Evolutionary conservation across 2,797 vertebrate species (phyloP).

Genomic region (Anabacerthia variegaticeps): DNA sequence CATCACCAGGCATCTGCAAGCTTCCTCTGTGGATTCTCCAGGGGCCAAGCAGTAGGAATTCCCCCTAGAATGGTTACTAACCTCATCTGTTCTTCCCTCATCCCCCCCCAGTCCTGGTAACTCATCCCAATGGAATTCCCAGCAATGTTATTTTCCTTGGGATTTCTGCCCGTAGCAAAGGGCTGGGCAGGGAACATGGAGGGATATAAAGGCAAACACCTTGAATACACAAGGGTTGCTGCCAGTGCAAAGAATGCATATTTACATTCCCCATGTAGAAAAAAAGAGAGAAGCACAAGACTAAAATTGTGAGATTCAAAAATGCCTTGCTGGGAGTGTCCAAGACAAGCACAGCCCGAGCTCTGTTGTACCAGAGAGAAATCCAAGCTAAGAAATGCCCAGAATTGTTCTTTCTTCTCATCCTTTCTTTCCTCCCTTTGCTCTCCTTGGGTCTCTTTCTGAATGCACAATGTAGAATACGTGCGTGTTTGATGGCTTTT

Average conservation of each 20-base stretch:
- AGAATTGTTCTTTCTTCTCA: not conserved
- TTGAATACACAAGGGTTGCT: accelerated
- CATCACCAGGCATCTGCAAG: not conserved
- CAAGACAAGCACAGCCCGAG: not conserved
- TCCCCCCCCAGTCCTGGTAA: not conserved
- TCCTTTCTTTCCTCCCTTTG: not conserved
- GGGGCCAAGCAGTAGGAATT: not conserved
- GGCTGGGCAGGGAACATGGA: not conserved
- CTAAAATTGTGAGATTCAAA: not conserved
- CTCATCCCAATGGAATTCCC: not conserved
- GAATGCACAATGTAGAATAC: not conserved
- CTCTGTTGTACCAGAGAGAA: not conserved
- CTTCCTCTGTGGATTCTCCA: not conserved
- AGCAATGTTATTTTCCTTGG: not conserved
- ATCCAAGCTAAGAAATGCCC: not conserved
- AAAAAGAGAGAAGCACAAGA: not conserved
- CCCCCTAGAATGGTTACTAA: not conserved
- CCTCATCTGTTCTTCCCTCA: not conserved
- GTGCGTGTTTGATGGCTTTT: not conserved
- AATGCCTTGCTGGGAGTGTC: not conserved
- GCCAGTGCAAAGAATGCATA: not conserved
- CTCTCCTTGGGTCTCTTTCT: not conserved
- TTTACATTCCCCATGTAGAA: not conserved
- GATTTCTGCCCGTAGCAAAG: not conserved
- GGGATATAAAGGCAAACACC: not conserved